Evolutionary conservation across 2,113 vertebrate species (phyloP).

Genomic region (Pteruthius melanotis): DNA sequence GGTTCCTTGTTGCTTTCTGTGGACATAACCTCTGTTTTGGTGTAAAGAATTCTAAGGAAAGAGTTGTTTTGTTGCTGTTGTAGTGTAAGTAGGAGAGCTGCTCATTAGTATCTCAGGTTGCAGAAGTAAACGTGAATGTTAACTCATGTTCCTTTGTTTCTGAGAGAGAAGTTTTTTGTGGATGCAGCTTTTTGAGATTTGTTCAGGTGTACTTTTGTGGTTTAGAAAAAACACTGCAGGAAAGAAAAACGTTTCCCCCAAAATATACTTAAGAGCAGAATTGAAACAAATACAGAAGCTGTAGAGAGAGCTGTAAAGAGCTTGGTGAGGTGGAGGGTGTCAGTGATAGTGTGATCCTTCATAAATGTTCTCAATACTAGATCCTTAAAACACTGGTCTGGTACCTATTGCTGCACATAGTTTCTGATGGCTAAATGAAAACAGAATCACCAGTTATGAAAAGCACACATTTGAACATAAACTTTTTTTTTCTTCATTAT

Average conservation of each 20-base stretch:
- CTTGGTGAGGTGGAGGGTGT: background rate
- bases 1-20: background rate
- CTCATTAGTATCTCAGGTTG: background rate
- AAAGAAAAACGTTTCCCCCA: background rate
- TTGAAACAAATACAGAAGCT: background rate
- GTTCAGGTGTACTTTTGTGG: background rate
- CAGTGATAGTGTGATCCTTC: background rate
- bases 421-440: background rate
- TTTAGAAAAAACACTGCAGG: background rate
- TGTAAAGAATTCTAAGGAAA: background rate
- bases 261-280: background rate
- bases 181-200: background rate
- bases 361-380: background rate
- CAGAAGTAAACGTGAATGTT: background rate
- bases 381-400: background rate
- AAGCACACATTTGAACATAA: background rate
- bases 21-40: background rate
- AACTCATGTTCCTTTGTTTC: background rate
- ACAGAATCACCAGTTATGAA: background rate
- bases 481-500: background rate
- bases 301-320: background rate
- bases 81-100: background rate
- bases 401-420: background rate
- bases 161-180: background rate
- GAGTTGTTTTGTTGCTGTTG: background rate